A percentile compares a stretch with the other conserved stretches of the same genome.
phyloP scores from a whole-genome alignment of 2,113 vertebrate species.

The Phrynocephalus versicolor region DNA sequence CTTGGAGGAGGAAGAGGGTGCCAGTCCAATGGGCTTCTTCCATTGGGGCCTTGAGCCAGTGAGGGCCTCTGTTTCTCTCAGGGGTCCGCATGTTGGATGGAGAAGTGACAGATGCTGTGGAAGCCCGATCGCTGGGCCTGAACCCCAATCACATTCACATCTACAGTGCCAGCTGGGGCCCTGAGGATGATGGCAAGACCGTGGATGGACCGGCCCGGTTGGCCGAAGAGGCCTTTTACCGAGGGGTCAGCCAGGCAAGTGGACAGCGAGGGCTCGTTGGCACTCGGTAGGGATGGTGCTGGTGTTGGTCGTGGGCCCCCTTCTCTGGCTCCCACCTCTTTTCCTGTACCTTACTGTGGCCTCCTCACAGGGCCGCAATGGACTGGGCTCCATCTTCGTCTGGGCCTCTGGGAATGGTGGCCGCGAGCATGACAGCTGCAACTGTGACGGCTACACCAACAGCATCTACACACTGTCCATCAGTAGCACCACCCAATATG shows the following conservation, averaged over 20 bases:
- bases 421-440: conserved; percentile 95
- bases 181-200: conserved; percentile 94
- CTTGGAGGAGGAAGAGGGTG: background rate
- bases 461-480: conserved; percentile 99
- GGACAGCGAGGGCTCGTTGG: fast-evolving
- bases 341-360: background rate
- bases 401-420: conserved; percentile 98
- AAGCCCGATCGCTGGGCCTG: conserved; percentile 93
- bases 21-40: fast-evolving
- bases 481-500: conserved; percentile 94
- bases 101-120: conserved; percentile 96
- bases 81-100: conserved; percentile 98
- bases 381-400: conserved; percentile 96
- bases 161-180: conserved; percentile 95
- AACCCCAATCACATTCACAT: conserved; percentile 93
- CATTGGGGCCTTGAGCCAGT: fast-evolving
- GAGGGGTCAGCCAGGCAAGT: conserved; percentile 91
- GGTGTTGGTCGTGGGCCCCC: background rate
- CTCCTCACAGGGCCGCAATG: conserved; percentile 84
- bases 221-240: conserved; percentile 92
- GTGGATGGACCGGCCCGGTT: conserved; percentile 95
- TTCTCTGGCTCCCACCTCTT: no score
- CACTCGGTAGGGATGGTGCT: background rate
- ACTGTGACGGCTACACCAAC: conserved; percentile 99
- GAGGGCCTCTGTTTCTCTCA: conserved; percentile 51